Evolutionary conservation across 2,113 vertebrate species (phyloP).

Genomic region (Pseudorhombus dupliciocellatus): DNA sequence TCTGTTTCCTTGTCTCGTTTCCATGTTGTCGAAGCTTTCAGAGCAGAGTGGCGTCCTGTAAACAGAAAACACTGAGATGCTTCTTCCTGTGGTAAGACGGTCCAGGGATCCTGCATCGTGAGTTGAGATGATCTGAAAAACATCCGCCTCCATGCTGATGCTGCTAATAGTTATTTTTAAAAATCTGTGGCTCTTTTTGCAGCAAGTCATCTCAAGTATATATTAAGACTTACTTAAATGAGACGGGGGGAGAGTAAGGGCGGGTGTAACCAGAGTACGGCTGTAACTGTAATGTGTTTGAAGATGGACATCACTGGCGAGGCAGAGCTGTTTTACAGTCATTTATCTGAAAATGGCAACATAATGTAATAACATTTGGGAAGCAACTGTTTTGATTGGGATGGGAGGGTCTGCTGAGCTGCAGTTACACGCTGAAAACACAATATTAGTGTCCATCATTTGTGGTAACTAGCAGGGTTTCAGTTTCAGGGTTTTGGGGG

Average conservation of each 20-base stretch:
- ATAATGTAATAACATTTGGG: slow-evolving; percentile 84
- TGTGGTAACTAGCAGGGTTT: slow-evolving; percentile 80
- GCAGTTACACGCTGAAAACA: slow-evolving; percentile 80
- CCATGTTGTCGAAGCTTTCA: slow-evolving; percentile 58
- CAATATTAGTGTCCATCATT: slow-evolving; percentile 82
- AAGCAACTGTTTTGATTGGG: slow-evolving; percentile 83
- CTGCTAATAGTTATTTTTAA: slow-evolving; percentile 25
- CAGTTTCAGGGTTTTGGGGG: slow-evolving; percentile 79
- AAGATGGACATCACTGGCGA: slow-evolving; percentile 61
- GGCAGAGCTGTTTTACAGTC: slow-evolving; percentile 75
- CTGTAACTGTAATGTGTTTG: slow-evolving; percentile 75
- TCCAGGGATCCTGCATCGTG: slow-evolving; percentile 33
- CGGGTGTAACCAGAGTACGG: slow-evolving; percentile 75
- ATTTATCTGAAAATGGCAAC: slow-evolving; percentile 84
- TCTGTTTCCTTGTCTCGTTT: slow-evolving; percentile 17
- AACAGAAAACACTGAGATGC: slow-evolving; percentile 34
- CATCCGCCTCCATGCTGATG: slow-evolving; percentile 1
- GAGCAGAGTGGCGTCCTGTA: slow-evolving; percentile 33
- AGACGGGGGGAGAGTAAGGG: slow-evolving; percentile 59
- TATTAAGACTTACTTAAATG: slow-evolving; percentile 66
- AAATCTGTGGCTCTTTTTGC: slow-evolving; percentile 27
- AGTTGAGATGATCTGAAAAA: slow-evolving; percentile 42
- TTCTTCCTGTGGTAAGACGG: slow-evolving; percentile 21
- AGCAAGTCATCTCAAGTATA: slow-evolving; percentile 65
- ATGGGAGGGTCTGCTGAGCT: slow-evolving; percentile 78